phyloP scores from a whole-genome alignment of 2,797 vertebrate genomes.

The Acanthurus lineatus region DNA sequence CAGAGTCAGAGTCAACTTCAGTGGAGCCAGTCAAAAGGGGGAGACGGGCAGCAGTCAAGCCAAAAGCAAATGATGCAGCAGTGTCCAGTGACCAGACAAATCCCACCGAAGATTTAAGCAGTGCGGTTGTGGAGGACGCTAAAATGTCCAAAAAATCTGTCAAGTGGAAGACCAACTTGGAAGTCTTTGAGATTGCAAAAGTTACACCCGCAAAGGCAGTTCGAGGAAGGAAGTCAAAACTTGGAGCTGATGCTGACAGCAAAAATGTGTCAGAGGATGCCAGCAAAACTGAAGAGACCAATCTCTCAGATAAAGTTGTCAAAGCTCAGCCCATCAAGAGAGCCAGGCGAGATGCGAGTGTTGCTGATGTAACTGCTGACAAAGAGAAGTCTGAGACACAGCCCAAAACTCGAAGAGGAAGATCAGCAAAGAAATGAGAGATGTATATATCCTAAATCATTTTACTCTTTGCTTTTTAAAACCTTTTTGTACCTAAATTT shows the following conservation, averaged over 20 bases:
- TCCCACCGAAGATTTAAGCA: neutral
- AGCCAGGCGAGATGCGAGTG: conserved; percentile 62
- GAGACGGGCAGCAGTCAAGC: conserved; percentile 57
- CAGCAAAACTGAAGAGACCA: conserved; percentile 71
- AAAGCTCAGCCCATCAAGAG: conserved; percentile 65
- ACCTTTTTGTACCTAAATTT: conserved; percentile 4
- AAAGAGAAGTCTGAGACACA: conserved; percentile 27
- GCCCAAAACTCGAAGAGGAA: conserved; percentile 73
- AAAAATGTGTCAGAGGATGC: conserved; percentile 25
- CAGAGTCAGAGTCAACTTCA: conserved; percentile 25
- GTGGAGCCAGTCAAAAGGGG: conserved; percentile 51
- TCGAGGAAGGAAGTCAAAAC: conserved; percentile 67
- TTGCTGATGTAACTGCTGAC: conserved; percentile 6
- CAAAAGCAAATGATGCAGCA: neutral
- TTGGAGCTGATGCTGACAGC: conserved; percentile 1
- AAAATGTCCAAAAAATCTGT: conserved; percentile 64
- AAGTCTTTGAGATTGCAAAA: conserved; percentile 48
- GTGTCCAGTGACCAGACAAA: conserved; percentile 7
- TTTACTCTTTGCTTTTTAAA: conserved; percentile 6
- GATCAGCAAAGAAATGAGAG: conserved; percentile 73
- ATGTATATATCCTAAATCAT: conserved; percentile 44
- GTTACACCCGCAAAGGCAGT: conserved; percentile 50
- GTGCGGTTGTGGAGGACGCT: conserved; percentile 3
- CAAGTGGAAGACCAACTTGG: conserved; percentile 66
- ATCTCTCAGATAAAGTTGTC: conserved; percentile 66